Percentiles rank a stretch among this genome's conserved stretches.
These are phyloP conservation scores for Eulithis testata DNA, from an alignment of 2,888 invertebrate genomes.

Conservation along the genomic window DNA sequence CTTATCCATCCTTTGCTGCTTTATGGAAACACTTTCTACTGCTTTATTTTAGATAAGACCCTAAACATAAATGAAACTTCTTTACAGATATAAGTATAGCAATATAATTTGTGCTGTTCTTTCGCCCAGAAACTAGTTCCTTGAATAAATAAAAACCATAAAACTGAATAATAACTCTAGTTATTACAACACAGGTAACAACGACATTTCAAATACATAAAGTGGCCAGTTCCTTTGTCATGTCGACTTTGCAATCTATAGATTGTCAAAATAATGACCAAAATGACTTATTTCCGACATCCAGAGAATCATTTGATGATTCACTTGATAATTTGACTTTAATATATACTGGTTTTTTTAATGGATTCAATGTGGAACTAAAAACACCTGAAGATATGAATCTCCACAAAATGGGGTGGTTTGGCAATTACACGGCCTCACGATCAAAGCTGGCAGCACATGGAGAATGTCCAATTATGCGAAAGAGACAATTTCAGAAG, in stretches of 20 bases:
- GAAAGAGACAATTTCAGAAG: slow-evolving; percentile 85
- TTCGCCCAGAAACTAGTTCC: slow-evolving; percentile 29
- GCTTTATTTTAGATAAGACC: not conserved
- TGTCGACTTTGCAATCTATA: slow-evolving; percentile 71
- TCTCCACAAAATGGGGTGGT: slow-evolving; percentile 89
- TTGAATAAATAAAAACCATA: not conserved
- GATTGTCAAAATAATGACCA: slow-evolving; percentile 79
- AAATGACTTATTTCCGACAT: slow-evolving; percentile 64
- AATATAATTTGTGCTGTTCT: slow-evolving; percentile 1
- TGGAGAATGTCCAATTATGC: slow-evolving; percentile 71
- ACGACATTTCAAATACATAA: slow-evolving; percentile 57
- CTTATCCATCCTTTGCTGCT: slow-evolving; percentile 16
- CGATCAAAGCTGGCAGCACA: slow-evolving; percentile 80
- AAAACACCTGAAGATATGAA: slow-evolving; percentile 84
- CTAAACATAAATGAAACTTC: slow-evolving; percentile 27
- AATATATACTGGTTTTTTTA: slow-evolving; percentile 86
- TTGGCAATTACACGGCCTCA: slow-evolving; percentile 89
- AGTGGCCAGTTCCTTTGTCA: slow-evolving; percentile 75
- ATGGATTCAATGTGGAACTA: slow-evolving; percentile 88
- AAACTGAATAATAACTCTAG: not conserved
- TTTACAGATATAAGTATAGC: slow-evolving; percentile 28
- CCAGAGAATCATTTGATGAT: slow-evolving; percentile 73
- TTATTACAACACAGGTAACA: not conserved
- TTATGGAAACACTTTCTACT: not conserved
- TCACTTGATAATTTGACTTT: slow-evolving; percentile 74